Conservation (phyloP, 35 echinoderm and acorn worm species). For the Strongylocentrotus purpuratus region DNA sequence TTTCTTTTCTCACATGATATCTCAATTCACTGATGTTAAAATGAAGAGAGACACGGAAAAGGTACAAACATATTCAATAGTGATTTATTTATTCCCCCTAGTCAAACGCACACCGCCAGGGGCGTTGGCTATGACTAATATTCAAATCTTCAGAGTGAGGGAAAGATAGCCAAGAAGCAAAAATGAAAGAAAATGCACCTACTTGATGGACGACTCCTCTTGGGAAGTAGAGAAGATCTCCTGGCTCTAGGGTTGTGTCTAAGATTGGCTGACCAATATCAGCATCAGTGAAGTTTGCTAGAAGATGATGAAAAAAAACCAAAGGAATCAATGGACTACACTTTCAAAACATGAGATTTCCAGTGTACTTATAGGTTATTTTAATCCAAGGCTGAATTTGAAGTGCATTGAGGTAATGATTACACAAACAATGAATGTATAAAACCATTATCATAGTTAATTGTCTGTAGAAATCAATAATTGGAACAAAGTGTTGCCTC, state of each 20-base stretch:
- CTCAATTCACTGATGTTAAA: too few species aligned
- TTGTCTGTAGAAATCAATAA: too few species aligned
- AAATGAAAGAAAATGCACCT: neutral
- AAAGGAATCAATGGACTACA: neutral
- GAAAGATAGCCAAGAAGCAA: neutral
- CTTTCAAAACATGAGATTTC: neutral
- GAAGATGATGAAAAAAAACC: slow-evolving; percentile 23
- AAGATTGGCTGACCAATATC: slow-evolving; percentile 94
- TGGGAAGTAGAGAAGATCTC: slow-evolving; percentile 95
- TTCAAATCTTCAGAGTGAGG: too few species aligned
- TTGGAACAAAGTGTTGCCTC: neutral
- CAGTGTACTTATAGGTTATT: neutral
- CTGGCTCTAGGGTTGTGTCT: slow-evolving; percentile 83
- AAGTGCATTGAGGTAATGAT: too few species aligned
- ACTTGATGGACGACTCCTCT: slow-evolving; percentile 96
- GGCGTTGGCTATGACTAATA: too few species aligned
- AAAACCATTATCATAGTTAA: too few species aligned
- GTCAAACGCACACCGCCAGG: too few species aligned
- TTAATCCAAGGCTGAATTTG: neutral
- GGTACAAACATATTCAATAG: too few species aligned
- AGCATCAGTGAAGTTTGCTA: slow-evolving; percentile 86
- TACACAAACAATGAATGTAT: too few species aligned
- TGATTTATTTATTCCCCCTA: too few species aligned
- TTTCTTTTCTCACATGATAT: too few species aligned
- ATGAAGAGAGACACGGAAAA: too few species aligned